Evolutionary conservation across 2,113 vertebrate genomes (phyloP), one percentile per base, ranked within the genome.

Genomic region (Synchiropus splendidus): DNA sequence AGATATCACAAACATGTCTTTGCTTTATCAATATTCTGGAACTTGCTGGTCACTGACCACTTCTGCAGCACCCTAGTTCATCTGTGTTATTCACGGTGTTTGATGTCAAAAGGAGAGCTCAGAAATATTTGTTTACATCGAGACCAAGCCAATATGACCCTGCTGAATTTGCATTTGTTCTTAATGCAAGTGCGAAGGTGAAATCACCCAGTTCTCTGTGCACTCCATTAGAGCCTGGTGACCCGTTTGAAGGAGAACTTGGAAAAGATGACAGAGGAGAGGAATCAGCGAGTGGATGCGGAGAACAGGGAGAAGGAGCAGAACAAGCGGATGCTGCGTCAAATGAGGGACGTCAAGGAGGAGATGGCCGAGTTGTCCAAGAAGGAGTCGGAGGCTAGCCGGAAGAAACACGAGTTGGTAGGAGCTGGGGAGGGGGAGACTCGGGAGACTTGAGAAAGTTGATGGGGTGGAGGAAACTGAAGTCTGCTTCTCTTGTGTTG

Each of bases 371-470:
- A 98, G 72, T 79, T 98, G 40, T 86, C 88, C 73, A 94, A 94
- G 74, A 98, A 95, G 69, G 95, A 98, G 72, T 76, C 82, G 0
- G 95, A 98, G 70, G 92, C 94, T 2, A 97, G 89, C 72, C 93
- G 92, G 67, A 99, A 97, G 84, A 98, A 91, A 45, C 95, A 99
- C 0, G 95, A 99, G 53, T 73, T 97, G 90, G 95, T 99, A 76
- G 11, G 16, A 42, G 45, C 39, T 9, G 33, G 10, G 30, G 40
- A n/a, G n/a, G n/a, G n/a, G n/a, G n/a, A n/a, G 17, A 47, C 41
- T 9, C 39, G 38, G 27, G 37, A 2, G 10, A 12, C 12, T 12
- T 8, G 13, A 35, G 34, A 6, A 35, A 35, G 10, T 12, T 2
- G 6, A 35, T n/a, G n/a, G n/a, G n/a, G 3, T 10, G 36, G 54